A percentile compares a stretch with the other conserved stretches of the same genome.
These are phyloP conservation scores for Axinella damicornis DNA, from an alignment of 37 sponge, comb jelly and placozoan genomes.

Conservation along the genomic window DNA sequence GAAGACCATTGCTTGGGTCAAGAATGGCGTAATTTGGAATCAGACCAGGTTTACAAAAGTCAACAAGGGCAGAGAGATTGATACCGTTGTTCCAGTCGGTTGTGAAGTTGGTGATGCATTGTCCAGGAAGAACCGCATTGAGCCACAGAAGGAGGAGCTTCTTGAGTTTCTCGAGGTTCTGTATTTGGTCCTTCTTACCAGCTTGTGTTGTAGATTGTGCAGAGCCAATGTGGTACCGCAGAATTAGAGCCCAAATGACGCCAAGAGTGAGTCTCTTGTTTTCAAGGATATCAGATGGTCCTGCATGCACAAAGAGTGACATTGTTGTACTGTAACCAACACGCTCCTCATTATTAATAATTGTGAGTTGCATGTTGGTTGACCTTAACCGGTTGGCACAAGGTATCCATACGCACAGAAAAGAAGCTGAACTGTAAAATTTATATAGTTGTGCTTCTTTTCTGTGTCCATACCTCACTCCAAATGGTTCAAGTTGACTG, in stretches of 20 bases:
- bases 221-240: constrained; percentile 53
- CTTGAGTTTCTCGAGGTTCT: not conserved
- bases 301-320: constrained; percentile 25
- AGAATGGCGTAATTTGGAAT: constrained; percentile 45
- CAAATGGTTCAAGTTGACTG: no score
- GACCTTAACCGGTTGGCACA: no score
- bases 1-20: constrained; percentile 25
- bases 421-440: no score
- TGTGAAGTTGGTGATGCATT: constrained; percentile 49
- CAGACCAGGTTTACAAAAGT: constrained; percentile 71
- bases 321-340: not conserved
- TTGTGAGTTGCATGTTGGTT: no score
- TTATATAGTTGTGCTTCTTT: no score
- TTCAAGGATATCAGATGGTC: constrained; percentile 68
- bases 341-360: no score
- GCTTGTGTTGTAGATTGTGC: not conserved
- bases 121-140: constrained; percentile 46
- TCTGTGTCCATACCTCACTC: no score
- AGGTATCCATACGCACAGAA: no score
- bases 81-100: constrained; percentile 81
- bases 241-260: constrained; percentile 73
- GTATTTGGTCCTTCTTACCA: not conserved
- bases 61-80: constrained; percentile 59
- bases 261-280: constrained; percentile 53
- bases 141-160: constrained; percentile 53